Base-by-base conservation (phyloP, 2,888 invertebrate species). In the Ecdyonurus torrentis region DNA sequence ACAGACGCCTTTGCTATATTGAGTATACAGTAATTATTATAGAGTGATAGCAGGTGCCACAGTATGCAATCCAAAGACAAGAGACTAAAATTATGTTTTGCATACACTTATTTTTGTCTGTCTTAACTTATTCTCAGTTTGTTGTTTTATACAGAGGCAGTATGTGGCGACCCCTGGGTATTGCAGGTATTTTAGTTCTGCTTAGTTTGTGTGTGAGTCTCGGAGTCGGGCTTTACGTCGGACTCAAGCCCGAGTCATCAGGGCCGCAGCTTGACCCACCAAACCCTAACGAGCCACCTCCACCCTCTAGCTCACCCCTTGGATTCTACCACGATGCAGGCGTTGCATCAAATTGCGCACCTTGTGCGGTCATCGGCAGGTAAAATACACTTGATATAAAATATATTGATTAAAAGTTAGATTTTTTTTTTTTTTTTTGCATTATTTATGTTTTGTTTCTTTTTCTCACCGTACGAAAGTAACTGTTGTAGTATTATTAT, bases 221-320 rank as follows among this genome's bases (percentile, higher is more conserved):
- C 22, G 55, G 55, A 18, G 55, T 55, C 55, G 55, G 55, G 5
- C n/a, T 55, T 55, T 55, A 55, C 55, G 55, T 55, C 22, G 55
- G 55, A 7, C 55, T 55, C 19, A n/a, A 55, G 22, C 55, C 55
- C 7, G 19, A 55, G 5, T 5, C 5, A 7, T 5, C 37, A 37
- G 15, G 15, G 7, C 37, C 37, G 5, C 37, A 5, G 15, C 55
- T 55, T 7, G 61, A 61, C 50, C 52, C 22, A 18, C 61, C 61
- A 52, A 50, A 61, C 20, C 61, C 61, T 1, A 52, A 2, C 1
- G n/a, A 37, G 19, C 61, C 61, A 2, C 52, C 23, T 10, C 61
- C 61, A 20, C 61, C 61, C 18, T 61, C 61, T 22, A 25, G 22
- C n/a, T 61, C 61, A 22, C 61, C 61, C 7, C 61, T 61, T 20